Conservation (phyloP, 1,140 invertebrate genomes). For the Drosophila tsacasi region DNA sequence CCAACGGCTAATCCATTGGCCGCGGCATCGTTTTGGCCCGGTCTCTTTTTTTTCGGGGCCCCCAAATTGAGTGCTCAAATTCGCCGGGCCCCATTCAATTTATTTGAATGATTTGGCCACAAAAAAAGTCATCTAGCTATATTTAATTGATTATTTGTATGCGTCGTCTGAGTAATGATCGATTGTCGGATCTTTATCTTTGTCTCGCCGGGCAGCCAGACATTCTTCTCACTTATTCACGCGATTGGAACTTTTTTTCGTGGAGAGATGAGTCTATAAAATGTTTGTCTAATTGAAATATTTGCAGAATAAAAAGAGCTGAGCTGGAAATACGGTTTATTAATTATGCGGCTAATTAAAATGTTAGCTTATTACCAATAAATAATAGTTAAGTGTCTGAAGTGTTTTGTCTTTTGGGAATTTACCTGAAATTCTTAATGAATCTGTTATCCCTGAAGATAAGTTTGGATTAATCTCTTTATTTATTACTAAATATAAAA, state of each 20-base stretch:
- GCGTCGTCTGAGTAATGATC: constrained; percentile 40
- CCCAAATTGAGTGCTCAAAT: constrained; percentile 37
- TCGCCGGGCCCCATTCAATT: constrained; percentile 38
- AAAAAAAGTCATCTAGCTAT: constrained; percentile 41
- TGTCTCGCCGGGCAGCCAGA: constrained; percentile 30
- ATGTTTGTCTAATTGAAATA: constrained; percentile 26
- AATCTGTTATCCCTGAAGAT: too few species aligned
- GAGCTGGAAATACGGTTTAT: constrained; percentile 19
- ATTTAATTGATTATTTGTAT: constrained; percentile 40
- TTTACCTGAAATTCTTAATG: background rate
- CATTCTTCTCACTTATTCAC: constrained; percentile 39
- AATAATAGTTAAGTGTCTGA: background rate
- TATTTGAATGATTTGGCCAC: constrained; percentile 48
- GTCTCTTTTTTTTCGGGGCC: constrained; percentile 3
- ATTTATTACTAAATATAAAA: background rate
- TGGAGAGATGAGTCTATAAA: background rate
- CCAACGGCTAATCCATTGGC: constrained; percentile 41
- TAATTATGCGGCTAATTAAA: constrained; percentile 22
- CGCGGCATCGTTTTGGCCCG: constrained; percentile 21
- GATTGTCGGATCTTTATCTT: constrained; percentile 47
- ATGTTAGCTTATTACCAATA: background rate
- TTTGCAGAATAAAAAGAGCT: constrained; percentile 13
- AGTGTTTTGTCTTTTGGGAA: background rate
- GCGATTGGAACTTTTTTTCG: constrained; percentile 6
- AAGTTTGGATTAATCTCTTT: too few species aligned